These are phyloP conservation scores for Elgaria multicarinata DNA, from an alignment of 2,113 vertebrate genomes.

Conservation along the genomic window DNA sequence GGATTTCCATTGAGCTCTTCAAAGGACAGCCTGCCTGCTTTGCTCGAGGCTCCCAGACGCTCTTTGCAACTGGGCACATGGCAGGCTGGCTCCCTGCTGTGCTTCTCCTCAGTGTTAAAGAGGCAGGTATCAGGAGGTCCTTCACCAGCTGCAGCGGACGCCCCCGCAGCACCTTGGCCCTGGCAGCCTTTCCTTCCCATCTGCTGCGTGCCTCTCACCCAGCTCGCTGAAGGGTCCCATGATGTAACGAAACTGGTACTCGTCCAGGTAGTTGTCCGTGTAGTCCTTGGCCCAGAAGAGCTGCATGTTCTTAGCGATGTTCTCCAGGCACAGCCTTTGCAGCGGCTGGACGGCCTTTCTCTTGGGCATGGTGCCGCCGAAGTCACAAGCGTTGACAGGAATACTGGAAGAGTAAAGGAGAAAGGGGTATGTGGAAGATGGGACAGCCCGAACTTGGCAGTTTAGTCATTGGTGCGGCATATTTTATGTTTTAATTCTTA, in stretches of 20 bases:
- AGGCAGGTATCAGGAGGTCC: neutral
- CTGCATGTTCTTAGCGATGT: slow-evolving; percentile 83
- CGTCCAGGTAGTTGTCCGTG: slow-evolving; percentile 81
- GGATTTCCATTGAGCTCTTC: too few relatives aligned
- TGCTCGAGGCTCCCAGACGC: too few relatives aligned
- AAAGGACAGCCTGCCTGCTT: neutral
- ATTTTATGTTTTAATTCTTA: too few relatives aligned
- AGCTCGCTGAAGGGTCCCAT: slow-evolving; percentile 86
- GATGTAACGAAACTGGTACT: slow-evolving; percentile 82
- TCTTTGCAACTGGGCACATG: too few relatives aligned
- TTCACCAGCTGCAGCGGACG: neutral
- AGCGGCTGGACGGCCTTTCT: slow-evolving; percentile 56
- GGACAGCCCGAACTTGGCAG: too few relatives aligned
- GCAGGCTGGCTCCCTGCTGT: neutral
- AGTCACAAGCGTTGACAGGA: neutral
- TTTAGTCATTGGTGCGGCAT: too few relatives aligned
- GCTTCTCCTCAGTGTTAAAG: neutral
- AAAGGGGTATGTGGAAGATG: accelerated
- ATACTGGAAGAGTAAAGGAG: neutral
- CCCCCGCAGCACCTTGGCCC: too few relatives aligned
- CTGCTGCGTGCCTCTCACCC: slow-evolving; percentile 64
- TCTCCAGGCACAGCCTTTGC: slow-evolving; percentile 78
- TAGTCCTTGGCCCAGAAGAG: slow-evolving; percentile 85
- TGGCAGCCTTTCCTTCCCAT: too few relatives aligned
- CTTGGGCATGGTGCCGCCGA: slow-evolving; percentile 40